Evolutionary conservation across 1,140 invertebrate species (phyloP).

Genomic region (Campoletis sonorensis): DNA sequence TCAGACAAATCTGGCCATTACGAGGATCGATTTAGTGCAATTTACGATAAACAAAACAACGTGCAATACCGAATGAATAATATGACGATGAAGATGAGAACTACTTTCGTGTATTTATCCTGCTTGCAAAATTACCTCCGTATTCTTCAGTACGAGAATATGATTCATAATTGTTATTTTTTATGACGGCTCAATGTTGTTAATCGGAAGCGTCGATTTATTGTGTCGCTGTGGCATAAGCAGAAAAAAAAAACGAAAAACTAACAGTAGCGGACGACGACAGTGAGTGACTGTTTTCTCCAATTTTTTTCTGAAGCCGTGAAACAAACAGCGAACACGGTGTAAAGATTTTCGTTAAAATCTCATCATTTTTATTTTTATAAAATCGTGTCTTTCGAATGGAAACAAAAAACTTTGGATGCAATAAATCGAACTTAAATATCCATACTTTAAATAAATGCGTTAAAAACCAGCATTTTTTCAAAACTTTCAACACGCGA

Average conservation of each 20-base stretch:
- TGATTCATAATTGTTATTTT: conserved; percentile 6
- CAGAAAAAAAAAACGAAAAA: background rate
- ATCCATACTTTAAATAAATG: background rate
- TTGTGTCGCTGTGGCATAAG: background rate
- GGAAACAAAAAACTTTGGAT: background rate
- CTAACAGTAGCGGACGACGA: too few species aligned
- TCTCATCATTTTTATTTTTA: too few species aligned
- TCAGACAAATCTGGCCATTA: too few species aligned
- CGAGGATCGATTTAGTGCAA: too few species aligned
- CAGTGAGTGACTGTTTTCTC: too few species aligned
- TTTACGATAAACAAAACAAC: background rate
- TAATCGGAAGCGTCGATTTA: conserved; percentile 11
- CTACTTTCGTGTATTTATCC: background rate
- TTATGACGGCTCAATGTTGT: conserved; percentile 9
- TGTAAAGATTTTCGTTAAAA: too few species aligned
- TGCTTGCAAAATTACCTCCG: background rate
- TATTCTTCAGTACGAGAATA: background rate
- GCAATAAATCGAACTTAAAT: background rate
- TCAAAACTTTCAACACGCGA: background rate
- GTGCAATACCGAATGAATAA: background rate
- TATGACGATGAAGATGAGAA: conserved; percentile 3
- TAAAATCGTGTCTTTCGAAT: background rate
- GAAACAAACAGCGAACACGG: too few species aligned
- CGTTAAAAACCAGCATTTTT: background rate
- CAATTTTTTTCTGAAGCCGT: too few species aligned